Percentiles rank a stretch among this genome's conserved stretches.
Conservation (phyloP, 2,113 vertebrate genomes). For the Malurus alboscapulatus region DNA sequence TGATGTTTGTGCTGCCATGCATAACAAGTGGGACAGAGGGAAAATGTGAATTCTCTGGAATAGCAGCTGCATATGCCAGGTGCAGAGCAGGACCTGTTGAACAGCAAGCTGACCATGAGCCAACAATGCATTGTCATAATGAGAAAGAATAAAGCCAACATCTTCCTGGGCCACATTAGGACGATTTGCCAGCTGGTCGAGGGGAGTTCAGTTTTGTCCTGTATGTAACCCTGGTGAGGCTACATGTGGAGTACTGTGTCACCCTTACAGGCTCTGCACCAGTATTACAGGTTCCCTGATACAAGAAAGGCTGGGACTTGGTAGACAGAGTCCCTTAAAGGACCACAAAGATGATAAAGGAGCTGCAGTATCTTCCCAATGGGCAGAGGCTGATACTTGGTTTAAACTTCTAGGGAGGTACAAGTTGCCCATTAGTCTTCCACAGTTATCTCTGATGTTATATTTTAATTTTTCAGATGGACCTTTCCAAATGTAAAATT, state of each 20-base stretch:
- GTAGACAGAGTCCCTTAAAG: neutral
- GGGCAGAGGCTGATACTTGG: neutral
- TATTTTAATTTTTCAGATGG: neutral
- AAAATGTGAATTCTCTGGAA: neutral
- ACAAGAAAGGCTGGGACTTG: accelerated
- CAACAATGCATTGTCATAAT: accelerated
- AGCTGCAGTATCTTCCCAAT: neutral
- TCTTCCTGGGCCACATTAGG: accelerated
- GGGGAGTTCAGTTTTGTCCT: neutral
- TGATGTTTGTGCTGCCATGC: neutral
- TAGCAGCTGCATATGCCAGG: neutral
- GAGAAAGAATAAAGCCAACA: no score
- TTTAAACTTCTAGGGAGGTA: neutral
- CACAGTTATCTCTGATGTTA: neutral
- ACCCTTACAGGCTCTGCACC: neutral
- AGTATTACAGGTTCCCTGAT: neutral
- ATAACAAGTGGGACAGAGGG: neutral
- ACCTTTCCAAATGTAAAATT: neutral
- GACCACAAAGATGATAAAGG: neutral
- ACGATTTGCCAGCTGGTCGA: accelerated
- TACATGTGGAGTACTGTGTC: accelerated
- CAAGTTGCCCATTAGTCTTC: neutral
- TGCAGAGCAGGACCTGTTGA: neutral
- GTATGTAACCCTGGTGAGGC: neutral
- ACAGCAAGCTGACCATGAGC: accelerated